Base-by-base conservation (phyloP, 37 sponge, comb jelly and placozoan species). In the Hormiphora californensis region DNA sequence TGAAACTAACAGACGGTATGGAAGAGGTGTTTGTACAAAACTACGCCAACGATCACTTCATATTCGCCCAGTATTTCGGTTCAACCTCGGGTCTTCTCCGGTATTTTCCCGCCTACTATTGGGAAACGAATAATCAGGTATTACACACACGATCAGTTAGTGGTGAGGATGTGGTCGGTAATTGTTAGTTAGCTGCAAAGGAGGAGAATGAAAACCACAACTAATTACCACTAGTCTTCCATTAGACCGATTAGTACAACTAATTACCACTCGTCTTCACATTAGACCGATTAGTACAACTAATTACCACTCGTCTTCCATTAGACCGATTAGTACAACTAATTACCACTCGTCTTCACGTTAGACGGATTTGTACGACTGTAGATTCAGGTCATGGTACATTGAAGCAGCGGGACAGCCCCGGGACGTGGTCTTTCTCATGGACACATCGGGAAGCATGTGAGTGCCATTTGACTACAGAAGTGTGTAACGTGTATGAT, bases 21-120 rank as follows among this genome's bases (percentile, higher is more conserved):
- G 67, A 65, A 15, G 15, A 65, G 37, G 67, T 65, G 36, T 65
- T 65, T 19, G 17, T 65, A 25, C 4, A 65, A 38, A 65, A 65
- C 36, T 65, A 65, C 37, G 67, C 32, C 1, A 30, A 38, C 1
- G 67, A 65, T 38, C 21, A 33, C 38, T 65, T 65, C 17, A 65
- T 65, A 3, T 65, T 65, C 67, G 67, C 67, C 35, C 67, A 65
- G 67, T 65, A 65, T 17, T 65, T 65, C 67, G 67, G 67, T 21
- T 65, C 67, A 36, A 65, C 67, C 8, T 65, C 67, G 8, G 67
- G 67, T 1, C 28, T 65, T 15, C 28, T 65, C 7, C 67, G 67
- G 5, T 65, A 65, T 17, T 65, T 65, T 65, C 67, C 67, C 12
- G 67, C 67, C 9, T 65, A 65, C 67, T 65, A 11, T 38, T 65